A percentile compares a stretch with the other conserved stretches of the same genome.
phyloP scores from a whole-genome alignment of 2,888 invertebrate genomes.

The Brachycybe producta region DNA sequence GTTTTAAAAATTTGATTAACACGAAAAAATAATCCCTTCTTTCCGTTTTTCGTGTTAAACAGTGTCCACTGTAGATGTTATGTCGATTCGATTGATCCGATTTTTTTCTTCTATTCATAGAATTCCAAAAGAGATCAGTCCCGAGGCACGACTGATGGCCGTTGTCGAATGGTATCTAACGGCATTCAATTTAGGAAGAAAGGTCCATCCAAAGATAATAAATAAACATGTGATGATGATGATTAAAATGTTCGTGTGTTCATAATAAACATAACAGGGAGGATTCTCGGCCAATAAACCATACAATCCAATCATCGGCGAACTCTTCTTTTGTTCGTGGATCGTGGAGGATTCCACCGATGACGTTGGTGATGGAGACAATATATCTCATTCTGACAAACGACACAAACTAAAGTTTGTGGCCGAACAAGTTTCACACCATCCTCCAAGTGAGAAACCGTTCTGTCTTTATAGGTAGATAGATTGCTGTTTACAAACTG shows the following conservation, averaged over 20 bases:
- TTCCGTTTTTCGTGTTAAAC: too few relatives aligned
- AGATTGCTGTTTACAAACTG: neutral
- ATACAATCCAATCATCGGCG: constrained; percentile 43
- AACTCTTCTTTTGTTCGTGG: constrained; percentile 43
- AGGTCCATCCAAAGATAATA: too few relatives aligned
- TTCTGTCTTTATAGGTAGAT: neutral
- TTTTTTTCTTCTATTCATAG: too few relatives aligned
- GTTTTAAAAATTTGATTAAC: too few relatives aligned
- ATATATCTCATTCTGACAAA: neutral
- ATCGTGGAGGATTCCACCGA: constrained; percentile 24
- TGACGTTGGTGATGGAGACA: neutral
- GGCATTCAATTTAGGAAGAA: constrained; percentile 36
- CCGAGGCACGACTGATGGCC: constrained; percentile 35
- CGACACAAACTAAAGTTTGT: constrained; percentile 28
- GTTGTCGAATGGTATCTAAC: constrained; percentile 41
- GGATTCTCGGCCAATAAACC: constrained; percentile 44
- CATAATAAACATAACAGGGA: constrained; percentile 19
- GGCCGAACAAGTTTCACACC: constrained; percentile 41
- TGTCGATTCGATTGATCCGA: too few relatives aligned
- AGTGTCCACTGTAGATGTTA: too few relatives aligned
- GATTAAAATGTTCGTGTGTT: neutral
- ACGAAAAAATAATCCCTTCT: too few relatives aligned
- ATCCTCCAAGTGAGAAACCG: constrained; percentile 36
- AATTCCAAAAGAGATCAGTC: constrained; percentile 23
- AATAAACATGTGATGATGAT: neutral